Percentiles rank a stretch among this genome's conserved stretches.
Conservation (phyloP, 37 sponge, comb jelly and placozoan species). For the Hexactinellida sp. region DNA sequence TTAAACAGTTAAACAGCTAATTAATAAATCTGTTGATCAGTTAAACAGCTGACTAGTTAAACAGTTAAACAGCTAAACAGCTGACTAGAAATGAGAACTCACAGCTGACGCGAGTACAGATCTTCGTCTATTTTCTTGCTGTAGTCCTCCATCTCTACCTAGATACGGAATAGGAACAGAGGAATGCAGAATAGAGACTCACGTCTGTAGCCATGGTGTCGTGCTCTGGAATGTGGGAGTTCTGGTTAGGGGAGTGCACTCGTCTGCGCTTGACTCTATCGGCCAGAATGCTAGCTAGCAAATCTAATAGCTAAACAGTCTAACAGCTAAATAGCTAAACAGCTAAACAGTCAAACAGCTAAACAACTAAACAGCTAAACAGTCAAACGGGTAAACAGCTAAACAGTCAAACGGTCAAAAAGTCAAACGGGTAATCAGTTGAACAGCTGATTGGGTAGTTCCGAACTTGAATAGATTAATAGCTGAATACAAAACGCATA, state of each 20-base stretch:
- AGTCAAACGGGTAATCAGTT: no score
- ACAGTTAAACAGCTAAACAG: no score
- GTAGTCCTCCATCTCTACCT: conserved; percentile 27
- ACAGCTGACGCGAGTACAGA: conserved; percentile 93
- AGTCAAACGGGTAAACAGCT: no score
- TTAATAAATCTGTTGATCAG: no score
- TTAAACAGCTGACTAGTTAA: no score
- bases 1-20: no score
- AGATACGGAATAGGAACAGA: no score
- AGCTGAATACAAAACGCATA: conserved; percentile 18
- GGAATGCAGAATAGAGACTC: not conserved
- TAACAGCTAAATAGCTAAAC: not conserved
- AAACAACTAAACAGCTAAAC: no score
- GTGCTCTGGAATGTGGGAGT: not conserved
- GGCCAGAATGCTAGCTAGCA: not conserved
- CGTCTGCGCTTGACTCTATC: not conserved
- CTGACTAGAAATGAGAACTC: conserved; percentile 32
- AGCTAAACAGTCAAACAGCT: no score
- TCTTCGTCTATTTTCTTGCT: conserved; percentile 73
- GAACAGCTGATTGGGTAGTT: not conserved
- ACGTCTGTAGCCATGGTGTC: not conserved
- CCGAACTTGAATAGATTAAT: not conserved
- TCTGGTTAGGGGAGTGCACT: not conserved
- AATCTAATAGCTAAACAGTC: not conserved
- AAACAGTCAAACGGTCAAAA: no score